Percentiles rank a stretch among this genome's conserved stretches.
Conservation (phyloP, 2,797 vertebrate genomes). For the Rhyacichthys aspro region DNA sequence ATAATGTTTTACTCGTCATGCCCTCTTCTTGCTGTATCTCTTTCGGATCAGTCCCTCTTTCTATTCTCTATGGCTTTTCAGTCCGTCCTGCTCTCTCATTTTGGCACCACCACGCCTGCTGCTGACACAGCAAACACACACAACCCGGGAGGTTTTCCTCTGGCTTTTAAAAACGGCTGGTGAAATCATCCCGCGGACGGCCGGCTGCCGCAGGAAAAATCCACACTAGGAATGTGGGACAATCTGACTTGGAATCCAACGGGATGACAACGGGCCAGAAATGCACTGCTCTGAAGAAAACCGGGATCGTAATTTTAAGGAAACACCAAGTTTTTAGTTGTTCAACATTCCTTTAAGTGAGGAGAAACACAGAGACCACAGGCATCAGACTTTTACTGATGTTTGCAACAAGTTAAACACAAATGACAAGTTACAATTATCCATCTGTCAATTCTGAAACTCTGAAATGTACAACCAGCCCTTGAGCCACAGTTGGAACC, state of each 20-base stretch:
- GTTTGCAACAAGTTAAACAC: neutral
- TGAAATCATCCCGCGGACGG: constrained; percentile 64
- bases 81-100: constrained; percentile 48
- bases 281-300: constrained; percentile 47
- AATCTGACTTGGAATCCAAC: constrained; percentile 53
- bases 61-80: constrained; percentile 36
- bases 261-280: constrained; percentile 40
- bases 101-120: constrained; percentile 68
- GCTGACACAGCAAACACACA: constrained; percentile 76
- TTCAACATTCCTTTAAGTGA: constrained; percentile 36
- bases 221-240: constrained; percentile 68
- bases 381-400: constrained; percentile 22
- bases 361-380: constrained; percentile 44
- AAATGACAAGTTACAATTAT: too few species aligned
- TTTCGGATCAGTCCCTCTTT: constrained; percentile 5
- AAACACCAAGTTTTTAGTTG: constrained; percentile 50
- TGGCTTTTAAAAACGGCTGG: constrained; percentile 44
- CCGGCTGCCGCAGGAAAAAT: constrained; percentile 65
- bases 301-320: constrained; percentile 51
- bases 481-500: too few species aligned
- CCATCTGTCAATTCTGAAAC: too few species aligned
- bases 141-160: constrained; percentile 63
- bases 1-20: neutral
- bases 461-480: too few species aligned
- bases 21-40: neutral